Conservation (phyloP, 2,113 vertebrate genomes). For the Antigone vipio region DNA sequence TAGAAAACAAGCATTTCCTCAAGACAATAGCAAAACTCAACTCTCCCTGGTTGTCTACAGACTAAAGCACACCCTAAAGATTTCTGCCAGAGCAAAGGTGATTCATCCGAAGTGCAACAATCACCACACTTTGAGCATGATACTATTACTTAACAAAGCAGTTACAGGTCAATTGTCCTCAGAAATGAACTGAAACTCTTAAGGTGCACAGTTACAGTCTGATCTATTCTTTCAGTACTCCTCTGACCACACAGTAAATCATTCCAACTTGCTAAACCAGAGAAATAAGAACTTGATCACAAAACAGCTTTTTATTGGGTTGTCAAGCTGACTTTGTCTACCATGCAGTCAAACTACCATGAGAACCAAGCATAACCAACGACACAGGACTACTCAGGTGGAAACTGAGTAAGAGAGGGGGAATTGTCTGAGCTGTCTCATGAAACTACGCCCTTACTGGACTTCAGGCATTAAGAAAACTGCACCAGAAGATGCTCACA, state of each 20-base stretch:
- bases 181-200: neutral
- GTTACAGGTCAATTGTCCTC: neutral
- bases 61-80: neutral
- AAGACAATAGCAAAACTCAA: neutral
- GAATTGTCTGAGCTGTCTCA: neutral
- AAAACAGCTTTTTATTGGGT: neutral
- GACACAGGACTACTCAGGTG: neutral
- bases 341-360: neutral
- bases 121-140: neutral
- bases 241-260: neutral
- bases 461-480: neutral
- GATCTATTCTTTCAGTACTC: neutral
- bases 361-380: neutral
- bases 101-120: neutral
- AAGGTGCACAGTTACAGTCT: neutral
- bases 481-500: neutral
- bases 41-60: neutral
- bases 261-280: neutral
- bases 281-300: neutral
- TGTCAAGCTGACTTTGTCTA: neutral
- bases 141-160: neutral
- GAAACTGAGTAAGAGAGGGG: neutral
- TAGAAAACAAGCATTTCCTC: neutral
- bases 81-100: neutral
- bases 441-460: neutral